Evolutionary conservation across 2,113 vertebrate genomes (phyloP).

Genomic region (Anguilla japonica): DNA sequence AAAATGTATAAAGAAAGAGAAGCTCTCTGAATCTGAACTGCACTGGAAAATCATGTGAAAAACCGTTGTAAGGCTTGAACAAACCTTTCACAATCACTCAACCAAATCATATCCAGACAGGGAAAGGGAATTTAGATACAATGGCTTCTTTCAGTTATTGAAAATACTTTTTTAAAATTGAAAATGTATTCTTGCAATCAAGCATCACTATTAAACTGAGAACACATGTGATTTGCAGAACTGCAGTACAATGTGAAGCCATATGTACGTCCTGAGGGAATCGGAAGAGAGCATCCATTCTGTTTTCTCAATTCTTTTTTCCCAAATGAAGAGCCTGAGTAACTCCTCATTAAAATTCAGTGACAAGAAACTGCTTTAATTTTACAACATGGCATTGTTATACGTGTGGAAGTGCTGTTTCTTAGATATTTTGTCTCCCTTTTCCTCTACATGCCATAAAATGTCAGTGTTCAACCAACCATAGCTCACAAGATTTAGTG

Average conservation of each 20-base stretch:
- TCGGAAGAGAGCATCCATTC: background rate
- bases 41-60: too few relatives aligned
- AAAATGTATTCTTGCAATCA: background rate
- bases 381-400: background rate
- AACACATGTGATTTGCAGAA: slow-evolving; percentile 1
- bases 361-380: background rate
- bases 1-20: background rate
- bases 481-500: background rate
- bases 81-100: too few relatives aligned
- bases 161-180: background rate
- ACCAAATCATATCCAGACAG: background rate
- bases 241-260: background rate
- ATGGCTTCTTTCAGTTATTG: background rate
- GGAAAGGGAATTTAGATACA: background rate
- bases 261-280: slow-evolving; percentile 5
- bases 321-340: background rate
- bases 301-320: background rate
- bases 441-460: background rate
- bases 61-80: background rate
- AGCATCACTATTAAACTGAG: background rate
- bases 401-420: background rate
- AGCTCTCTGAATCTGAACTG: too few relatives aligned
- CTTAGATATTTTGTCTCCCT: background rate
- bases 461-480: background rate
- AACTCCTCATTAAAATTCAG: slow-evolving; percentile 13